Percentiles rank a stretch among this genome's conserved stretches.
These are phyloP conservation scores for Dicyrtoma fusca DNA, from an alignment of 2,888 invertebrate genomes.

Conservation along the genomic window DNA sequence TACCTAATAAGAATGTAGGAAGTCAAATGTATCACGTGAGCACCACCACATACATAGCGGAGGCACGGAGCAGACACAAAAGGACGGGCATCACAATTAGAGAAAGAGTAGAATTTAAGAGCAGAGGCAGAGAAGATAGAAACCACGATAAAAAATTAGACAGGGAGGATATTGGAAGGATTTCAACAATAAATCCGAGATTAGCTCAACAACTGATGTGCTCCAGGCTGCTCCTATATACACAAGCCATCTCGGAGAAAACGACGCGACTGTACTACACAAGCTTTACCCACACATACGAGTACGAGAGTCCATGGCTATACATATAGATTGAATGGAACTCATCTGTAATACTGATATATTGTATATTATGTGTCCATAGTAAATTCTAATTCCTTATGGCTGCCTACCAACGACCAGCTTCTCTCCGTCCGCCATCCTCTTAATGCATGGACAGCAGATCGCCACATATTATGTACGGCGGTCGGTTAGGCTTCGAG, in stretches of 20 bases:
- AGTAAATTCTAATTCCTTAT: slow-evolving; percentile 12
- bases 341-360: not conserved
- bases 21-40: not conserved
- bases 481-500: too few relatives aligned
- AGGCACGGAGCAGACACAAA: not conserved
- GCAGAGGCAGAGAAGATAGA: not conserved
- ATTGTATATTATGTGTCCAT: not conserved
- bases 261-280: not conserved
- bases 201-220: slow-evolving; percentile 42
- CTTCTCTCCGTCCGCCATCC: too few relatives aligned
- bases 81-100: not conserved
- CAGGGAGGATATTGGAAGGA: slow-evolving; percentile 41
- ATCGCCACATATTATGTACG: not conserved
- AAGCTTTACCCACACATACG: slow-evolving; percentile 9
- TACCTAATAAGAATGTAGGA: too few relatives aligned
- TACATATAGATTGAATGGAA: not conserved
- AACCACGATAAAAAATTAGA: slow-evolving; percentile 32
- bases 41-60: not conserved
- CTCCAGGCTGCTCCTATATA: slow-evolving; percentile 28
- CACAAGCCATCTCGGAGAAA: slow-evolving; percentile 14
- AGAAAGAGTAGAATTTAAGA: not conserved
- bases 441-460: not conserved
- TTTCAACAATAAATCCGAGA: slow-evolving; percentile 48
- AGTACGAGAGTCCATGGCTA: not conserved
- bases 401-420: not conserved